Evolutionary conservation across 2,113 vertebrate species (phyloP), one percentile per base, ranked within the genome.

Genomic region (Andinoacara biseriatus): DNA sequence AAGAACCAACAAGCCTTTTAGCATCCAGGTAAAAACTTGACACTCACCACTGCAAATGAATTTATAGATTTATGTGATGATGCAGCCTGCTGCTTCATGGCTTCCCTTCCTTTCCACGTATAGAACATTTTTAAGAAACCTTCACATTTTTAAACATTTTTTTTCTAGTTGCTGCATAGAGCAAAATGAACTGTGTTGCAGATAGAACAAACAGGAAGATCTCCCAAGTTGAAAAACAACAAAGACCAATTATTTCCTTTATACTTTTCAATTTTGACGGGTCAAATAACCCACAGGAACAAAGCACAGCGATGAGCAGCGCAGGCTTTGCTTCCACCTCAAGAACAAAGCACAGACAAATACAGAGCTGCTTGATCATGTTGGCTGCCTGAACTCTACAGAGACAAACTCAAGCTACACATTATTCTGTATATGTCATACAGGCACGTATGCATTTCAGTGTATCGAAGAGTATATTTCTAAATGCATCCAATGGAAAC

Each of bases 221-320:
- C 40, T 85, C 40, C 31, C 58, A 59, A 58, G 49, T 59, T 78
- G 20, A 22, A 52, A 81, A 63, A 74, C 2, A 18, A 35, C 78
- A 54, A 62, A 57, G 59, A 76, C 81, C 80, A 91, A 87, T 92
- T 86, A 87, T 57, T 87, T 77, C 74, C 76, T 85, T 87, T 54
- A 76, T 81, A 29, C 26, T 80, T 79, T 85, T 14, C 13, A 78
- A 59, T 49, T 80, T 74, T 91, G 92, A 94, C 82, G 91, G 83
- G 69, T 82, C 54, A 57, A 1, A 79, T 69, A 67, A 54, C 22
- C 24, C 29, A 72, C 61, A 69, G 54, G 74, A 74, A 76, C 26
- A 80, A 83, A 18, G 38, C 58, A 49, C 58, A 31, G 22, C 46
- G 52, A 54, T 49, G 20, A 67, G 38, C 54, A 80, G 74, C 80